phyloP scores from a whole-genome alignment of 2,888 invertebrate species.

The Drosophila emarginata region DNA sequence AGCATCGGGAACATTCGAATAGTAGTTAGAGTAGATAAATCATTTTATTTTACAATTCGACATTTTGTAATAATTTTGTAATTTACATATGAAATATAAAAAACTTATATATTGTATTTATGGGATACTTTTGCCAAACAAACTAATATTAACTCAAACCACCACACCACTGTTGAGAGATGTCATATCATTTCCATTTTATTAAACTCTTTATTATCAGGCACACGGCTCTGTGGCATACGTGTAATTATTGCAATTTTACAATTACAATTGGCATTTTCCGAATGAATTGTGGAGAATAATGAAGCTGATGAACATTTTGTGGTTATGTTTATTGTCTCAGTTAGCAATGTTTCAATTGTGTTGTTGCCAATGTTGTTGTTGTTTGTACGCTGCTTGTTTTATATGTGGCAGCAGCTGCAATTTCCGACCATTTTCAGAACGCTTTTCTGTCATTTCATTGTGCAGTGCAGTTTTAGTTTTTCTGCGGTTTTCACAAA shows the following conservation, averaged over 20 bases:
- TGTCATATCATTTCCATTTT: neutral
- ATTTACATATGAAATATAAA: too few relatives aligned
- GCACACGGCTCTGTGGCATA: neutral
- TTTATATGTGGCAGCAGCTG: conserved; percentile 23
- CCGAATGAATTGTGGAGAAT: conserved; percentile 54
- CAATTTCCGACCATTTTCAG: conserved; percentile 12
- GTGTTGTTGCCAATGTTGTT: conserved; percentile 22
- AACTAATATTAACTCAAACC: too few relatives aligned
- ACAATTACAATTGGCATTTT: conserved; percentile 26
- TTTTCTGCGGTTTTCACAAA: conserved; percentile 37
- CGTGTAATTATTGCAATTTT: neutral
- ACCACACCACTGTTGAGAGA: neutral
- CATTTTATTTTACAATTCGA: too few relatives aligned
- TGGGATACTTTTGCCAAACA: too few relatives aligned
- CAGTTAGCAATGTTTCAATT: conserved; percentile 43
- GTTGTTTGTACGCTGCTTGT: conserved; percentile 21
- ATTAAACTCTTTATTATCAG: neutral
- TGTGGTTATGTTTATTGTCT: conserved; percentile 64
- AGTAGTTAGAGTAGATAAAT: too few relatives aligned
- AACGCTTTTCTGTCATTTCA: conserved; percentile 12
- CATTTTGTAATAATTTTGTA: too few relatives aligned
- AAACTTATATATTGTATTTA: too few relatives aligned
- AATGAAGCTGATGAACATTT: conserved; percentile 66
- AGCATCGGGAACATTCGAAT: too few relatives aligned
- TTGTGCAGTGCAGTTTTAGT: conserved; percentile 32